Evolutionary conservation across 2,888 invertebrate species (phyloP), one percentile per base, ranked within the genome.

Genomic region (Synergus gifuensis): DNA sequence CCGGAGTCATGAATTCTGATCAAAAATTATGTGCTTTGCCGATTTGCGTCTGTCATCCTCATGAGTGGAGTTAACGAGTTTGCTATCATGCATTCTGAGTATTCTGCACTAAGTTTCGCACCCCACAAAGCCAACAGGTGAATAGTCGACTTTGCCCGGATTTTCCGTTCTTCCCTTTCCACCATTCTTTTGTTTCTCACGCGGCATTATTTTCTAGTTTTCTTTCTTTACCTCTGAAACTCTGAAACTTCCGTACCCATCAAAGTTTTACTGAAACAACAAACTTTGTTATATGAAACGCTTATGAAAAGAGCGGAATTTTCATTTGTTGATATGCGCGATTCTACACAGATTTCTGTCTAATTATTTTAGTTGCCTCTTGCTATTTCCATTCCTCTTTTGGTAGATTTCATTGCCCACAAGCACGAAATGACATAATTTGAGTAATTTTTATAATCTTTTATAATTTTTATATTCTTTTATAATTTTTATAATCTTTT

Each of bases 111-210:
- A 49, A 69, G 69, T 69, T 67, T 69, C 69, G 46, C 69, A 69
- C 49, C 44, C 28, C 28, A 69, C 49, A 49, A 69, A 69, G 69
- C 69, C 46, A 69, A 69, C 69, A 69, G 69, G 69, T 69, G 69
- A 69, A 69, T 69, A 69, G 69, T 69, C 14, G 69, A 69, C 69
- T 49, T 49, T 28, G 49, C 46, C 69, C 46, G 69, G 69, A 69
- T 49, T 49, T 69, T 49, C 69, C 69, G 49, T 69, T 69, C 49
- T 69, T 69, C 69, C 28, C 46, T 46, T 69, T 69, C 22, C 18
- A 12, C 46, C 28, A 69, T 46, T 46, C 69, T 46, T 69, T 69
- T 69, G 69, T 69, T 69, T 49, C 46, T 69, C 44, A 49, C 28
- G 49, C 18, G 49, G 49, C 28, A 69, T 69, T 69, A 67, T 67